Evolutionary conservation across 2,888 invertebrate species (phyloP).

Genomic region (Amaurobius ferox): DNA sequence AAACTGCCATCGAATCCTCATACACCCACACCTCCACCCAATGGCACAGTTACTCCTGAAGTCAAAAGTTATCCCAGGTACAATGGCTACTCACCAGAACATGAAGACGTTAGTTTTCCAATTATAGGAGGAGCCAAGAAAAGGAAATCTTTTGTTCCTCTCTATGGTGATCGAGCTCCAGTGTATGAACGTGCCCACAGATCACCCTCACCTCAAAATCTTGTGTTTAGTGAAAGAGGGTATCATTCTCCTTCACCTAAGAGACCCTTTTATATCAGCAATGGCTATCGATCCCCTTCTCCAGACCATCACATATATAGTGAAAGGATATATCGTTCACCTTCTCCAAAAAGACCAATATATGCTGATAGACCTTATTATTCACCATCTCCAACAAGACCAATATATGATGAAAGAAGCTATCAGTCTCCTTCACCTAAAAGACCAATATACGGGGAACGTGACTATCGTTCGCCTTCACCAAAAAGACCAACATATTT

Average conservation of each 20-base stretch:
- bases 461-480: not conserved
- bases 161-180: constrained; percentile 44
- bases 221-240: not conserved
- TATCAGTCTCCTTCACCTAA: constrained; percentile 1
- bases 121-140: constrained; percentile 48
- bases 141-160: constrained; percentile 57
- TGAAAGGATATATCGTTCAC: not conserved
- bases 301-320: not conserved
- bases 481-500: not conserved
- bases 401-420: not conserved
- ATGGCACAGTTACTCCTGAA: not conserved
- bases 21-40: not conserved
- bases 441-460: not conserved
- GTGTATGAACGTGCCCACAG: not conserved
- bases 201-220: not conserved
- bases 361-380: not conserved
- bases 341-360: constrained; percentile 23
- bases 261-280: not conserved
- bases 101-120: constrained; percentile 10
- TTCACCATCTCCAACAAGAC: not conserved
- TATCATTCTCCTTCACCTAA: not conserved
- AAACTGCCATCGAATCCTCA: not conserved
- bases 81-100: constrained; percentile 2
- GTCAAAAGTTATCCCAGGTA: not conserved
- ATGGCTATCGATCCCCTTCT: not conserved